Conservation (phyloP, 2,113 vertebrate genomes). For the Serinus canaria region DNA sequence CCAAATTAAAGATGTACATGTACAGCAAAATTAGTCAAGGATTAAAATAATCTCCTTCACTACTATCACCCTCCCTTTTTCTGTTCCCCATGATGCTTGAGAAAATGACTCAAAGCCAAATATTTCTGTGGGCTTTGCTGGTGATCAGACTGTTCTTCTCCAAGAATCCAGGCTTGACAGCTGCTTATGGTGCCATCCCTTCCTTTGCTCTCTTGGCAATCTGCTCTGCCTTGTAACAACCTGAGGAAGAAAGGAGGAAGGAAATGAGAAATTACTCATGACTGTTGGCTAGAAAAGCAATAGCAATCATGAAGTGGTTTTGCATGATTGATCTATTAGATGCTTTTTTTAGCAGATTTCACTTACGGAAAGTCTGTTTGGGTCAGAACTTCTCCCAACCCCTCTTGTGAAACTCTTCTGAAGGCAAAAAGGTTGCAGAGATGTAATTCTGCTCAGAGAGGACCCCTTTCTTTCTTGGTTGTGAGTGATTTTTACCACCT, state of each 20-base stretch:
- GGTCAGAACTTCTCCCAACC: background rate
- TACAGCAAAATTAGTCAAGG: background rate
- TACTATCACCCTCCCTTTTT: background rate
- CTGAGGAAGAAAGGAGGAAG: conserved; percentile 56
- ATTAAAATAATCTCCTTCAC: background rate
- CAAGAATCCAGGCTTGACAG: conserved; percentile 52
- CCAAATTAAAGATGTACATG: background rate
- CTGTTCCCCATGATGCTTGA: background rate
- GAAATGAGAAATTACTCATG: conserved; percentile 50
- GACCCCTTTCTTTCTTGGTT: background rate
- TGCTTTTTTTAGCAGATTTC: background rate
- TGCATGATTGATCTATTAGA: background rate
- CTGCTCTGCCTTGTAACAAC: conserved; percentile 50
- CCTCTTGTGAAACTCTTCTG: background rate
- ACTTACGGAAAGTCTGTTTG: background rate
- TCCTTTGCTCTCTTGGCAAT: conserved; percentile 64
- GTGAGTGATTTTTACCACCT: background rate
- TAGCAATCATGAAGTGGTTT: background rate
- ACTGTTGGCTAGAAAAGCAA: conserved; percentile 20
- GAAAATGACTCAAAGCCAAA: conserved; percentile 45
- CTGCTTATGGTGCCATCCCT: conserved; percentile 54
- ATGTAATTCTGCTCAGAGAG: background rate
- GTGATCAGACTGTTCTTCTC: conserved; percentile 60
- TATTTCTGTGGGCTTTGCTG: conserved; percentile 49
- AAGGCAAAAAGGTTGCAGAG: background rate